Evolutionary conservation across 2,113 vertebrate species (phyloP), one percentile per base, ranked within the genome.

Genomic region (Corythaixoides concolor): DNA sequence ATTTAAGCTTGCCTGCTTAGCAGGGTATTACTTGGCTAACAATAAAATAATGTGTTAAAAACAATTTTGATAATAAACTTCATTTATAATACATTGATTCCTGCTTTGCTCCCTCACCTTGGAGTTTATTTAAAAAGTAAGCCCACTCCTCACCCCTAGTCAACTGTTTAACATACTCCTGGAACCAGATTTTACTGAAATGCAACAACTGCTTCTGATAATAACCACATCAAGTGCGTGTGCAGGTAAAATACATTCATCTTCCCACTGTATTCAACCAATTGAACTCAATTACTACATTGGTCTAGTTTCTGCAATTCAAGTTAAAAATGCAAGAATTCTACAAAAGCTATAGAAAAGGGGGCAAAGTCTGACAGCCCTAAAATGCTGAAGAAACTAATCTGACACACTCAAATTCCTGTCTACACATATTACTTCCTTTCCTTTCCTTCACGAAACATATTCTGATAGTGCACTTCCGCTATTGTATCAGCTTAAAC

Each of bases 171-270:
- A 59, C 32, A 32, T 7, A 45, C 6, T 41, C 23, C 58, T 50
- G 17, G 53, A 85, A 80, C 11, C 8, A n/a, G 12, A 27, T 37
- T 86, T 88, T 59, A 83, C 55, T 41, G 55, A 86, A 85, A 73
- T 16, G 8, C 28, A 75, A 55, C 8, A 70, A 18, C 15, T 41
- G 35, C 32, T 86, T 59, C 77, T 88, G 37, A 47, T 20, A 62
- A 60, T 27, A 64, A 50, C 3, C 19, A 64, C 22, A 72, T 11
- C 0, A 0, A 5, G 1, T 9, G 60, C 12, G 8, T 15, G 23
- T 11, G 17, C 50, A 69, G 15, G 23, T 58, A 58, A 78, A 85
- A 55, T 9, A 56, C 3, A 30, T 33, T 72, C 9, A 35, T 35
- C 39, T 39, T 88, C 13, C 32, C 19, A 58, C 28, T 47, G n/a